Percentiles rank a stretch among this genome's conserved stretches.
These are phyloP conservation scores for Drusus annulatus DNA, from an alignment of 1,140 invertebrate species.

Conservation along the genomic window DNA sequence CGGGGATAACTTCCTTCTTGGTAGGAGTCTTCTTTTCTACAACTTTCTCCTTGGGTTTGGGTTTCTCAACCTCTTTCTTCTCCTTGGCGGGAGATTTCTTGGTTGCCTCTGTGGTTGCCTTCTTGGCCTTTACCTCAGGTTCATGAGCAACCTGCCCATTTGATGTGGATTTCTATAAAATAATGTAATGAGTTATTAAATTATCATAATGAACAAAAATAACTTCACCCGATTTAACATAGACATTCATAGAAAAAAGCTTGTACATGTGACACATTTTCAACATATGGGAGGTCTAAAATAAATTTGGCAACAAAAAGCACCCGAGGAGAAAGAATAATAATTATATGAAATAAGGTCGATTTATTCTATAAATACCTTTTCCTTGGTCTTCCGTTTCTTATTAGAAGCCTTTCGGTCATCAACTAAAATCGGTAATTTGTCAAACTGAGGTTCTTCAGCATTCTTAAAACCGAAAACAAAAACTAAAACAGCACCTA, in stretches of 20 bases:
- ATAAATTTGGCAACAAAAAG: conserved; percentile 54
- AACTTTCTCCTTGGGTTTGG: conserved; percentile 60
- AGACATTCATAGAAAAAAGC: conserved; percentile 10
- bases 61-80: conserved; percentile 58
- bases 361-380: conserved; percentile 72
- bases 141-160: conserved; percentile 68
- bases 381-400: conserved; percentile 80
- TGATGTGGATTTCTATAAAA: conserved; percentile 47
- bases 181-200: neutral
- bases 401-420: conserved; percentile 77
- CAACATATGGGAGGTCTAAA: conserved; percentile 49
- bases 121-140: conserved; percentile 67
- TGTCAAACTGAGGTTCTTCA: conserved; percentile 81
- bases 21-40: conserved; percentile 67
- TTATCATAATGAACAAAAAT: neutral
- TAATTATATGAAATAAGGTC: conserved; percentile 49
- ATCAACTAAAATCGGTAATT: conserved; percentile 73
- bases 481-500: conserved; percentile 79
- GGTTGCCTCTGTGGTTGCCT: conserved; percentile 66
- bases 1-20: conserved; percentile 66
- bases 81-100: conserved; percentile 61
- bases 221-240: neutral
- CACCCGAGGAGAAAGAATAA: conserved; percentile 53
- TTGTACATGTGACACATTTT: conserved; percentile 47
- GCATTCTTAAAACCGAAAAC: conserved; percentile 81